Evolutionary conservation across 2,888 invertebrate species (phyloP).

Genomic region (Clistopyga incitator): DNA sequence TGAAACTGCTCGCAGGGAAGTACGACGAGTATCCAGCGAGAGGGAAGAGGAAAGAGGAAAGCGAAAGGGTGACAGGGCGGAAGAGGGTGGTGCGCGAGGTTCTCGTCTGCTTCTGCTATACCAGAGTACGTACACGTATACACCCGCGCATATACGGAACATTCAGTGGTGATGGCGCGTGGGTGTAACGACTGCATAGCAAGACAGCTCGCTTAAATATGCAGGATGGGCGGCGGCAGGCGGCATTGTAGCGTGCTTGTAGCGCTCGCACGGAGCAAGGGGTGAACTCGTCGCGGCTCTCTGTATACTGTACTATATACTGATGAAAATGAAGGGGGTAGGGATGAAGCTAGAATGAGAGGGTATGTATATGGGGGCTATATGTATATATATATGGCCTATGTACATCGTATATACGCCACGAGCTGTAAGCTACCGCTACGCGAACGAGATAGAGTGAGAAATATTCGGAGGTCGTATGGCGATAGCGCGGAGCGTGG

Average conservation of each 20-base stretch:
- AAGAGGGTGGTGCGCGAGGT: constrained; percentile 41
- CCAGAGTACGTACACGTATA: not conserved
- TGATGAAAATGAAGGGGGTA: constrained; percentile 66
- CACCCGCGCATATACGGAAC: constrained; percentile 19
- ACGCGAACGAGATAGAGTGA: constrained; percentile 51
- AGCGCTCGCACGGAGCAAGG: constrained; percentile 78
- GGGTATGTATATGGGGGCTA: constrained; percentile 35
- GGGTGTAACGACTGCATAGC: constrained; percentile 81
- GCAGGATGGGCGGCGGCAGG: constrained; percentile 83
- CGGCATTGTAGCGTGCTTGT: constrained; percentile 82
- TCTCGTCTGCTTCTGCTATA: constrained; percentile 30
- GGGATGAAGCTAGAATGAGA: constrained; percentile 60
- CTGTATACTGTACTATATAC: constrained; percentile 27
- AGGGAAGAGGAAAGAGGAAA: constrained; percentile 37
- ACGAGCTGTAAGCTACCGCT: constrained; percentile 19
- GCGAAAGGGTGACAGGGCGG: constrained; percentile 48
- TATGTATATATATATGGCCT: not conserved
- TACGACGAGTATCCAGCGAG: constrained; percentile 29
- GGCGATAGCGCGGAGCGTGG: constrained; percentile 53
- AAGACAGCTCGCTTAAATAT: constrained; percentile 84
- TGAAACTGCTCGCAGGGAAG: constrained; percentile 21
- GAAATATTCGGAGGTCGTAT: constrained; percentile 28
- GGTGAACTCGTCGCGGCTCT: constrained; percentile 76
- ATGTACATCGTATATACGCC: not conserved
- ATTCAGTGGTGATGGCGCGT: constrained; percentile 68